Evolutionary conservation across 1,140 invertebrate species (phyloP).

Genomic region (Sarcophaga bullata): DNA sequence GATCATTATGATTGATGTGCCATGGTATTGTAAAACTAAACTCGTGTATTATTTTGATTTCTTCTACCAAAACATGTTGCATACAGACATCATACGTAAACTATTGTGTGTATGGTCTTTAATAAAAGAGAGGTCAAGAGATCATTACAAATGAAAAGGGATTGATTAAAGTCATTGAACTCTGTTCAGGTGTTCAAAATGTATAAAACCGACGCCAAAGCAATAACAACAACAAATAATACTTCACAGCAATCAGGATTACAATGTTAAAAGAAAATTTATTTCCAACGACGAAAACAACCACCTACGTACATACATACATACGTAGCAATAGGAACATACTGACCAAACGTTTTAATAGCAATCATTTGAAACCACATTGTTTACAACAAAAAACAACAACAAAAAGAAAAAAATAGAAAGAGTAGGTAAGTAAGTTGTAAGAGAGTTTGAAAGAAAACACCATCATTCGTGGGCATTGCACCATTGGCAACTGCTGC

Average conservation of each 20-base stretch:
- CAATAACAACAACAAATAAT: neutral
- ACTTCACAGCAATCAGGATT: neutral
- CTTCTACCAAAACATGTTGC: no score
- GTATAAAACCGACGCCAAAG: neutral
- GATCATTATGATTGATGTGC: no score
- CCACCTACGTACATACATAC: neutral
- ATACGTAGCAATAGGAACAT: neutral
- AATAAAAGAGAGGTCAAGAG: no score
- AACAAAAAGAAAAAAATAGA: no score
- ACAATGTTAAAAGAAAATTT: neutral
- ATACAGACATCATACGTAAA: no score
- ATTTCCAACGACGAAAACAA: neutral
- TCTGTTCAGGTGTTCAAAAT: neutral
- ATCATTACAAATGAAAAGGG: neutral
- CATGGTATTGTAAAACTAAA: no score
- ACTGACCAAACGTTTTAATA: no score
- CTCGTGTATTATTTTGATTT: no score
- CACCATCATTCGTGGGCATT: neutral
- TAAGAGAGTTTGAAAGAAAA: neutral
- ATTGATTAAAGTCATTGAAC: constrained; percentile 21
- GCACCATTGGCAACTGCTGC: neutral
- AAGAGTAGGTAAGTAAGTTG: neutral
- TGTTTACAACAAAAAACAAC: no score
- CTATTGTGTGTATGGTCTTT: no score
- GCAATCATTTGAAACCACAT: no score